Base-by-base conservation (phyloP, 2,888 invertebrate genomes). In the Macropis europaea region DNA sequence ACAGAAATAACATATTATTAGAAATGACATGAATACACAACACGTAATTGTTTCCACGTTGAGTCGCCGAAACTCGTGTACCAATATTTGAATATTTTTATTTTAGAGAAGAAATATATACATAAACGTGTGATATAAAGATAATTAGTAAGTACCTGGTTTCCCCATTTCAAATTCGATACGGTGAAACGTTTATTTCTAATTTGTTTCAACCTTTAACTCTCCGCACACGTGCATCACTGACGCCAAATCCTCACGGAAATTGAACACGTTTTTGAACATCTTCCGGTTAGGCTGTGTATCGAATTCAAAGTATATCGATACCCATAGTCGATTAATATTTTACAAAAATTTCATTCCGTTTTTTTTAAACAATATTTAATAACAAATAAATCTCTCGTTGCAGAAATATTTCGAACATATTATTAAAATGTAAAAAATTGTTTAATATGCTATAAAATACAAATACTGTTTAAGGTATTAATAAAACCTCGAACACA, bases 111-210 rank as follows among this genome's bases (percentile, higher is more conserved):
- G 0, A 3, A 40, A 50, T 17, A 5, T 52, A 28, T 17, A 34
- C n/a, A n/a, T n/a, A 22, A 64, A 36, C 0, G 34, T 48, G 0
- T 26, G 36, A 26, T 24, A 17, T n/a, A 0, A 5, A 7, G 5
- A 4, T n/a, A 0, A 36, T 13, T 43, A 19, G 15, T 56, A 17
- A 7, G 84, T 80, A 91, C 90, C 90, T 86, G 91, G 91, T 86
- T 88, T 90, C 62, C 91, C 91, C 91, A 91, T 91, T 13, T 42
- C 3, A 4, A 19, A 38, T 28, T 26, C n/a, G 15, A 50, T 40
- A 38, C 5, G 38, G 3, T 7, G 24, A 15, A 22, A 7, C 48
- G 9, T 40, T 34, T 45, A 7, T 43, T 2, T 22, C 22, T 3
- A 67, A 59, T 32, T 28, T 42, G 38, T 22, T 43, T 36, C 2